Base-by-base conservation (phyloP, 2,888 invertebrate species). In the Phengaris alcon region DNA sequence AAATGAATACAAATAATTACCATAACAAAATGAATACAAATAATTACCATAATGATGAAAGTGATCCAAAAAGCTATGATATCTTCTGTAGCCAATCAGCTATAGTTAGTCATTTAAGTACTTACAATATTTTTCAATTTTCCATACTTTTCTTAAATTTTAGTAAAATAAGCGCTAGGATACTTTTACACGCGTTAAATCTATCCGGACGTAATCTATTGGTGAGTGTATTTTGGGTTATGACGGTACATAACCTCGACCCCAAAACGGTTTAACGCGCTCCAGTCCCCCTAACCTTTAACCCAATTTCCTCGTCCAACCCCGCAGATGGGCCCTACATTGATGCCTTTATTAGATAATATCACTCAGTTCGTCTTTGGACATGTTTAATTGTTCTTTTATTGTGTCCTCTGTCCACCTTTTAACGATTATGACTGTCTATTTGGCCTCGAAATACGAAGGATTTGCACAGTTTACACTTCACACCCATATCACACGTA, bases 201-300 rank as follows among this genome's bases (percentile, higher is more conserved):
- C 68, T 68, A 76, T 75, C 52, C 48, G 54, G 72, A 54, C 46
- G 22, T 54, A n/a, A 57, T 64, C 64, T 64, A 64, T 64, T 64
- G 44, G 35, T 52, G 48, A 82, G 83, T 85, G 86, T 86, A 87
- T 88, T 88, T 85, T 83, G 81, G 83, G 82, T 77, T 81, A 83
- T 84, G 86, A 84, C 84, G 83, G 82, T 83, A 85, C 84, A 84
- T 84, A 87, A 80, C 83, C 82, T 82, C 87, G 85, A 87, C 87
- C 88, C 86, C 84, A 85, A 86, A 88, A 84, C 83, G 85, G 84
- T 82, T 85, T 83, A 84, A 85, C 84, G 83, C 81, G 82, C 83
- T 81, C 81, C 84, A 83, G 86, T 85, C 86, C 86, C 85, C 85
- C 86, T 86, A 85, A 87, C 86, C 87, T 89, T 86, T 89, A 87